These are phyloP conservation scores for Trididemnum miniatum DNA, from an alignment of 23 tunicate species.

Conservation along the genomic window DNA sequence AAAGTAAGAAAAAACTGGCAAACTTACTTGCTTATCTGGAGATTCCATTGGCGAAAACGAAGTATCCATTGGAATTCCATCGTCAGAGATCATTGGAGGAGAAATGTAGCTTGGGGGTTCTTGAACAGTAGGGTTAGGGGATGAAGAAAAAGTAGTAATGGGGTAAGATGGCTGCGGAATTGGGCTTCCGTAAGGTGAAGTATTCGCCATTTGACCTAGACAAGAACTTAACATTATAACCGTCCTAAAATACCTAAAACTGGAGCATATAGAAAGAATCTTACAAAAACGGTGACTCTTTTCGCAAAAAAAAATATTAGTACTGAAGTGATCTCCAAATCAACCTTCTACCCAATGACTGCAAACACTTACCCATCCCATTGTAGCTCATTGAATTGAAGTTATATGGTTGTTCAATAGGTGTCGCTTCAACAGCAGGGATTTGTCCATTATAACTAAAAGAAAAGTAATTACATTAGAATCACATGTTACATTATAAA, in stretches of 20 bases:
- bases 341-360: too few species aligned
- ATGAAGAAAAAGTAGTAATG: neutral
- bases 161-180: neutral
- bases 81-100: constrained; percentile 29
- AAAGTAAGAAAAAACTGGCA: neutral
- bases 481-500: too few species aligned
- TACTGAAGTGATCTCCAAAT: too few species aligned
- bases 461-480: neutral
- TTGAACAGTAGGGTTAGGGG: neutral
- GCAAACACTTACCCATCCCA: constrained; percentile 13
- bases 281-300: too few species aligned
- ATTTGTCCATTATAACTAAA: constrained; percentile 7
- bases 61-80: constrained; percentile 60
- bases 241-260: too few species aligned
- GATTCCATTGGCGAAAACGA: neutral
- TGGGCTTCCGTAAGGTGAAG: neutral
- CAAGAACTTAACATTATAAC: neutral
- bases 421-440: neutral
- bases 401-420: neutral
- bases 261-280: too few species aligned
- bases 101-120: neutral
- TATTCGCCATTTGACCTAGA: neutral
- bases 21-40: constrained; percentile 3
- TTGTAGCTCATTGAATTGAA: neutral
- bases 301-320: too few species aligned